phyloP scores from a whole-genome alignment of 2,113 vertebrate species.

The Casuarius casuarius region DNA sequence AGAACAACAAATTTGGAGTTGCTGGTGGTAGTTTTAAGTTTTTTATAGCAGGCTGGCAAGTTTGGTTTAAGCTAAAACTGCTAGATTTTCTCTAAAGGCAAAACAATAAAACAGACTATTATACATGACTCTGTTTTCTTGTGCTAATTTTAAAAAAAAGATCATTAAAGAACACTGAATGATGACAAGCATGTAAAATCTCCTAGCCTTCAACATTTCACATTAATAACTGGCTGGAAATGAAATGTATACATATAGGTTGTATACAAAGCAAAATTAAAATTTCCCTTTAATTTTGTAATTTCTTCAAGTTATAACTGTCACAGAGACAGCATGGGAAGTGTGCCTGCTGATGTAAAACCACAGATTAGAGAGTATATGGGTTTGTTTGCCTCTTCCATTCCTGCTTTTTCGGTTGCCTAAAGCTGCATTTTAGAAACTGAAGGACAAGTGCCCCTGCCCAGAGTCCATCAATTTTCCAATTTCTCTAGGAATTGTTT shows the following conservation, averaged over 20 bases:
- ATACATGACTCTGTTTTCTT: not conserved
- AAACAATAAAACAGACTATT: not conserved
- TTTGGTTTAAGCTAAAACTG: not conserved
- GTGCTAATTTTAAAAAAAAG: not conserved
- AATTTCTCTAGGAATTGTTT: not conserved
- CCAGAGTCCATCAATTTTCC: not conserved
- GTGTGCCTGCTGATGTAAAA: not conserved
- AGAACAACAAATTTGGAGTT: not conserved
- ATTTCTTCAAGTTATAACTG: not conserved
- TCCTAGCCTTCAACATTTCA: not conserved
- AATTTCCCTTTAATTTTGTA: not conserved
- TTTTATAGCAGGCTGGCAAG: not conserved
- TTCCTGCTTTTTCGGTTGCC: not conserved
- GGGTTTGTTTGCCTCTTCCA: not conserved
- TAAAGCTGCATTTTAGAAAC: not conserved
- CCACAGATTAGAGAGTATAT: not conserved
- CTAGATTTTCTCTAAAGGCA: not conserved
- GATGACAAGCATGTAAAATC: not conserved
- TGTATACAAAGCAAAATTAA: not conserved
- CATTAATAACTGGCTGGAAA: not conserved
- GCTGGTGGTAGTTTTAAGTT: not conserved
- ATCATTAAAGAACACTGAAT: not conserved
- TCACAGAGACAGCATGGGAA: not conserved
- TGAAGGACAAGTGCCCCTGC: not conserved
- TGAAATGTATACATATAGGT: not conserved